Evolutionary conservation across 2,797 vertebrate genomes (phyloP), one percentile per base, ranked within the genome.

Genomic region (Lepus townsendii): DNA sequence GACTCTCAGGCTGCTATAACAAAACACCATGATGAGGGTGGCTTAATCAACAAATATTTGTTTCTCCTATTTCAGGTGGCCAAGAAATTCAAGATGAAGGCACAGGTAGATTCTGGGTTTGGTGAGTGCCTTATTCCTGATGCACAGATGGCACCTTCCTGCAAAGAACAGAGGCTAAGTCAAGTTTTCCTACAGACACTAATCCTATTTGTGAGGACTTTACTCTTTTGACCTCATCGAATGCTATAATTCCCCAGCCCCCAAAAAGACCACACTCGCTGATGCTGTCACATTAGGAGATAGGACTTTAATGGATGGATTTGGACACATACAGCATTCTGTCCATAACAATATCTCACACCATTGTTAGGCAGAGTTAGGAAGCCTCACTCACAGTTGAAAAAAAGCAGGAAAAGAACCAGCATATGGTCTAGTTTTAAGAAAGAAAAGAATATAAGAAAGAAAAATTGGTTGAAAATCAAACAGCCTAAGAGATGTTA

Each of bases 341-440:
- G 24, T 52, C 16, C 4, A 71, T 60, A 62, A 60, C 24, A 83
- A 7, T 35, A 72, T 7, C 26, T 9, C 78, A 79, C 7, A 38
- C 3, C 14, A 27, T 2, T 50, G 4, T 24, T 79, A 30, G 22
- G 42, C 8, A 66, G 17, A 16, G 14, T 27, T 35, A 47, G 30
- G 47, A 89, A 32, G n/a, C n/a, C 27, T 71, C 62, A 63, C n/a
- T 89, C 19, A 95, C 30, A 93, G 26, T 85, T n/a, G 4, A 88
- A 30, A 57, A 84, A 16, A 6, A 63, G 22, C 54, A 38, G 86
- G 27, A 82, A 87, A 82, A 19, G 26, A 75, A 66, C 3, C 3
- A 66, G 11, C 4, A 69, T 5, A 26, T 35, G 1, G 5, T 68
- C 73, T 78, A 42, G 27, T 82, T 8, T 32, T 10, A 88, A 91